Evolutionary conservation across 2,113 vertebrate species (phyloP), one percentile per base, ranked within the genome.

Genomic region (Ia io): DNA sequence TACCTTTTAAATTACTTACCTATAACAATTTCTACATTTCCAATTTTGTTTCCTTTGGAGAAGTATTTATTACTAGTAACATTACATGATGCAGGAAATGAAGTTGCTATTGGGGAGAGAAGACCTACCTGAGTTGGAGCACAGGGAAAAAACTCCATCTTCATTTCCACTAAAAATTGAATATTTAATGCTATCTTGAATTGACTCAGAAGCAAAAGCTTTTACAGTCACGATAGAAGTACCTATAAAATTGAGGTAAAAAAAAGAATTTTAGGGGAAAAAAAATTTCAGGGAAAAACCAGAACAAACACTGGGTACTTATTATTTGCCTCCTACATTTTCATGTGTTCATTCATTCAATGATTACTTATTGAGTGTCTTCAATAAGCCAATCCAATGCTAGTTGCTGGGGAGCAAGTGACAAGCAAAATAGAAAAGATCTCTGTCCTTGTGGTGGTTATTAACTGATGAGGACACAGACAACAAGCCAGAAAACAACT

Each of bases 141-240:
- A 98, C 88, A 99, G 98, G 85, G 97, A 98, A 97, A 99, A 99
- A 79, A 98, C 63, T 16, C 93, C 96, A 86, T 98, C 97, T 97
- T 99, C 98, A 61, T 99, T 98, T 89, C 98, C 99, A 91, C 93
- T 98, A 82, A 99, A 99, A 97, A 99, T 97, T 71, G 97, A 98
- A 88, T 99, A 99, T 63, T 97, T 98, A 96, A 99, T 97, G n/a
- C 40, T 95, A 63, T 97, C 97, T 97, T 86, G 95, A 73, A 92
- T 94, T 96, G 95, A 97, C 67, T 82, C 98, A 65, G 32, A 95
- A 85, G 98, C 98, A 78, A 97, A 97, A 76, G 99, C 99, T 91
- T 98, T 98, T 79, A 99, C 98, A 79, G 99, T 99, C 76, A 98
- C 92, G 93, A 99, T 86, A 89, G 98, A 98, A n/a, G 99, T 98